A percentile compares a stretch with the other conserved stretches of the same genome.
Evolutionary conservation across 1,140 invertebrate species (phyloP).

Genomic region (Penaeus vannamei): DNA sequence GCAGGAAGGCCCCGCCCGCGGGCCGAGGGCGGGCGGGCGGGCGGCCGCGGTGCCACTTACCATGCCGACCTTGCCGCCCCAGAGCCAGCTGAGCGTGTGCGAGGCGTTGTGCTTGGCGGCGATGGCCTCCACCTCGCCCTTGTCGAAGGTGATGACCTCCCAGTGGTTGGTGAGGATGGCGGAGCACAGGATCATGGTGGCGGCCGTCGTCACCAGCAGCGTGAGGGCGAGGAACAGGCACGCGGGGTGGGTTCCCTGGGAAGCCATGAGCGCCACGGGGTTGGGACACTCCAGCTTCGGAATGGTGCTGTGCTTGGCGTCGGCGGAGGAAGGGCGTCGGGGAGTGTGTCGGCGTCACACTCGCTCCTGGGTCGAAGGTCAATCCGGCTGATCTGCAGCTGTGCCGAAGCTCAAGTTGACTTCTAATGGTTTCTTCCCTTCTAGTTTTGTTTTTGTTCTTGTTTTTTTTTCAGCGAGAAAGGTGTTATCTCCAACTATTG

Average conservation of each 20-base stretch:
- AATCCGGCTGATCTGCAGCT: too few species aligned
- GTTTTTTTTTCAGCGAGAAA: too few species aligned
- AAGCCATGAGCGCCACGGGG: conserved; percentile 54
- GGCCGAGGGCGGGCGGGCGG: not conserved
- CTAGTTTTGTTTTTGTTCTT: too few species aligned
- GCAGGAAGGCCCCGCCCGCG: too few species aligned
- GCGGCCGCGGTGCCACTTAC: conserved; percentile 62
- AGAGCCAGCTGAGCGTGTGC: conserved; percentile 77
- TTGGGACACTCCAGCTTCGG: not conserved
- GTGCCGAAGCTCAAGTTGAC: too few species aligned
- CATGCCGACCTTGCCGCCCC: conserved; percentile 79
- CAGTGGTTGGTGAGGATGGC: conserved; percentile 90
- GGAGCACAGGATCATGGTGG: conserved; percentile 83
- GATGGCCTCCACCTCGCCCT: conserved; percentile 70
- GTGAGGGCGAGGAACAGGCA: conserved; percentile 72
- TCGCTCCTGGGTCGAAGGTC: too few species aligned
- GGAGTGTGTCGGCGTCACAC: not conserved
- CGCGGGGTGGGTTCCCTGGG: conserved; percentile 67
- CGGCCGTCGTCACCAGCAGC: conserved; percentile 75
- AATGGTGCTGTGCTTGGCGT: not conserved
- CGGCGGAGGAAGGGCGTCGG: not conserved
- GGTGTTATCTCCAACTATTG: too few species aligned
- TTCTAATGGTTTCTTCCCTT: too few species aligned
- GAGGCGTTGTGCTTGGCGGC: conserved; percentile 68
- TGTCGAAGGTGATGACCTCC: conserved; percentile 86